Evolutionary conservation across 2,797 vertebrate species (phyloP), one percentile per base, ranked within the genome.

Genomic region (Fringilla coelebs): DNA sequence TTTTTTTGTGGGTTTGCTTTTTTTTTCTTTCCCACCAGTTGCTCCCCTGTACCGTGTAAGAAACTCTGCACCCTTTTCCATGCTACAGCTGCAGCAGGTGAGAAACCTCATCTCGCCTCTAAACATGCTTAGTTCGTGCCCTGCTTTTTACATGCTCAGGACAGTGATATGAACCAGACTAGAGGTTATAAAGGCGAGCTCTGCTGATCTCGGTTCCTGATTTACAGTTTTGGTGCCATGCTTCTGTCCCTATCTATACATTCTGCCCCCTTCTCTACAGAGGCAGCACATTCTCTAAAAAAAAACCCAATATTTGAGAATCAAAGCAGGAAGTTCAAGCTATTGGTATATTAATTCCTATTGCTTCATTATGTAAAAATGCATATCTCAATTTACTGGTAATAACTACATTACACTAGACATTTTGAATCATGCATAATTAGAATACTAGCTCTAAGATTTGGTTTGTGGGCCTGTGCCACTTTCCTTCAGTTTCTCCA

Each of bases 281-380:
- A 96, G 97, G 96, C 94, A 97, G 96, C 88, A 96, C 91, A 94
- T 96, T 95, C 85, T 95, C 96, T 96, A 96, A 85, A 96, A 88
- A 88, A 67, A 74, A 85, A 3, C 13, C 84, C 77, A 21, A 96
- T 95, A 96, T 94, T 31, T 90, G 90, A 96, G 96, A 97, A 97
- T 96, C 95, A 91, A 97, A 97, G 97, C 95, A 97, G 95, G 97
- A 98, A 97, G 88, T 96, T 97, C 96, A 98, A 97, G 96, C 97
- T 98, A 98, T 97, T 96, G 95, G 95, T 96, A 97, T 97, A 97
- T 96, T 93, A 97, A 89, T 97, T 96, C 95, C 97, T 98, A 98
- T 98, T 98, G 98, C 98, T 98, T 98, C 94, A 84, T 97, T 97
- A 98, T 96, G 95, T 97, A 97, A 96, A 97, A 97, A 97, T 97